Base-by-base conservation (phyloP, 30 jellyfish, hydroid and myxozoan genomes). In the Aurelia aurita complex sp. Pacific region DNA sequence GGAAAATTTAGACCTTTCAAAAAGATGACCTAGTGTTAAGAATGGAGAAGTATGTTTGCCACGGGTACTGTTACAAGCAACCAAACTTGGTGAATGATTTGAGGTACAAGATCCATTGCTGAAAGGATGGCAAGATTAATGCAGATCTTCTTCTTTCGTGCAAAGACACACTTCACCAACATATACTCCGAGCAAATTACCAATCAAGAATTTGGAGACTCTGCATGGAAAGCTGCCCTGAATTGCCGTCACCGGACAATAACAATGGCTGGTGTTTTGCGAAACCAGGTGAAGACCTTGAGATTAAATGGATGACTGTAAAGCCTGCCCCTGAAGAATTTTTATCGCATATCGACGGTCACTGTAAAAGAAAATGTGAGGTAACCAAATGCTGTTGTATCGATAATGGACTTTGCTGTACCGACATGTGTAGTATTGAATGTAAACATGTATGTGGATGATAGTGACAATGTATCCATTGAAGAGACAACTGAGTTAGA, bases 51-150 rank as follows among this genome's bases (percentile, higher is more conserved):
- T 84, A 74, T 73, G 83, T 74, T 32, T 84, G 94, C 81, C 81
- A 57, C 83, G 35, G 73, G 81, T 73, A 73, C 81, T 85, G 94
- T 72, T 84, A 42, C 69, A 84, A 66, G 87, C 79, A 77, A 52
- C 87, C 87, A 76, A 86, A 40, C 72, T 35, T 55, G 73, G 67
- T 85, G 67, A 83, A 86, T 67, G 92, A 66, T 67, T 65, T 86
- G 77, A 66, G 92, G 86, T 86, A 86, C 79, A 76, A 62, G 53
- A 86, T 86, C 63, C 85, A 76, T 86, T 76, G 92, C 85, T 50
- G 46, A 55, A 76, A 86, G 14, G 84, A 57, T 62, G 91, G 91
- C 54, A 84, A 74, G 19, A 64, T 54, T 55, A 40, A 34, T 50
- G 73, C 83, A 29, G 72, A 84, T 4, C 69, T 66, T 55, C 64